Percentiles rank a stretch among this genome's conserved stretches.
phyloP scores from a whole-genome alignment of 1,140 invertebrate genomes.

The Rhysida immarginata region DNA sequence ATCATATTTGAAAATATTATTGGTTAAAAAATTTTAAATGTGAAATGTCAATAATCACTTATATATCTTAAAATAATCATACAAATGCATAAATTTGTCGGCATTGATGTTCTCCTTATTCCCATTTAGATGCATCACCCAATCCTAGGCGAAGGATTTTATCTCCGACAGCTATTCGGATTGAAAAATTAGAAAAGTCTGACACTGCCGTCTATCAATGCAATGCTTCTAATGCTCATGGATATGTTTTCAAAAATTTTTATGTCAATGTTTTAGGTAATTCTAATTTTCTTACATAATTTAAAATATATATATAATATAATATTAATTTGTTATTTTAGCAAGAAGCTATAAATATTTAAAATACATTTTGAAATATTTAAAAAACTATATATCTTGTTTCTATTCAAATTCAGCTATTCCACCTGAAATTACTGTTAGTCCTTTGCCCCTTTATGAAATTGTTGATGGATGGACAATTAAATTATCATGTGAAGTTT shows the following conservation, averaged over 20 bases:
- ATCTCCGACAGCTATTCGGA: slow-evolving; percentile 55
- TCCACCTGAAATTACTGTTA: slow-evolving; percentile 72
- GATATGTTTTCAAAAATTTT: slow-evolving; percentile 95
- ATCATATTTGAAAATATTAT: too few species aligned
- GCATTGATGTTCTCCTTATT: too few species aligned
- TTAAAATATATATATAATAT: not conserved
- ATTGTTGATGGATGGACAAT: slow-evolving; percentile 71
- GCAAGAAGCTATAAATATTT: not conserved
- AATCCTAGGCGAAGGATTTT: slow-evolving; percentile 52
- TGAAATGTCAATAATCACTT: too few species aligned
- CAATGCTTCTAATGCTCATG: slow-evolving; percentile 94
- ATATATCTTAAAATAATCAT: too few species aligned
- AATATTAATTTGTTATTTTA: not conserved
- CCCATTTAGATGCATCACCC: slow-evolving; percentile 39
- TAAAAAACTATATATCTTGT: too few species aligned
- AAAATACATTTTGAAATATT: too few species aligned
- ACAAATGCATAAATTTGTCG: too few species aligned
- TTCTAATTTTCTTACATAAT: slow-evolving; percentile 16
- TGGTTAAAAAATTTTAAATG: too few species aligned
- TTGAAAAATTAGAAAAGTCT: slow-evolving; percentile 62
- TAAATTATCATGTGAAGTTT: slow-evolving; percentile 76
- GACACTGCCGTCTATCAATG: slow-evolving; percentile 98
- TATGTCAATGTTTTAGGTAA: slow-evolving; percentile 86
- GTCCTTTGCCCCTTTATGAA: slow-evolving; percentile 51
- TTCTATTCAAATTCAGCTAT: slow-evolving; percentile 42